A percentile compares a stretch with the other conserved stretches of the same genome.
phyloP scores from a whole-genome alignment of 1,140 invertebrate species.

The Oppia nitens region DNA sequence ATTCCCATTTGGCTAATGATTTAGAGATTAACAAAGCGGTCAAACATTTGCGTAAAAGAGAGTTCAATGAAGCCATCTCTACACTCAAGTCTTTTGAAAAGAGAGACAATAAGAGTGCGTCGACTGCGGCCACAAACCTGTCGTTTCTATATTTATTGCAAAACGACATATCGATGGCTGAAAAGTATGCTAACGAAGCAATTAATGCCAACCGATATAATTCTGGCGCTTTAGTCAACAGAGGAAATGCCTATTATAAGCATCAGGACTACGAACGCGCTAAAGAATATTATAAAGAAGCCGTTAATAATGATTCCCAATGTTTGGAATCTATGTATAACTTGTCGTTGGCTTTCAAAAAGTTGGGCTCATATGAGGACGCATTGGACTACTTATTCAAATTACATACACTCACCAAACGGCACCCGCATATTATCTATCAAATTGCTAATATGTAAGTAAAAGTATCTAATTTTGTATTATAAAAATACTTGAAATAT shows the following conservation, averaged over 20 bases:
- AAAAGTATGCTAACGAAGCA: slow-evolving; percentile 57
- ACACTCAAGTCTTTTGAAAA: slow-evolving; percentile 76
- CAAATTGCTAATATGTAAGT: slow-evolving; percentile 60
- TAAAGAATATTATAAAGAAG: slow-evolving; percentile 52
- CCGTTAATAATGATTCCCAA: slow-evolving; percentile 59
- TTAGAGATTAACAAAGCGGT: slow-evolving; percentile 86
- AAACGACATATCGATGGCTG: slow-evolving; percentile 63
- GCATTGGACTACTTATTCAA: slow-evolving; percentile 64
- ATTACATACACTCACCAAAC: slow-evolving; percentile 51
- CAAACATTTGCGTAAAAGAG: slow-evolving; percentile 66
- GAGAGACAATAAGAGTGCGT: slow-evolving; percentile 59
- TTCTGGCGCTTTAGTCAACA: slow-evolving; percentile 66
- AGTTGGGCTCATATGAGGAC: slow-evolving; percentile 49
- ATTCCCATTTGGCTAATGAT: slow-evolving; percentile 60
- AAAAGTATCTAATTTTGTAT: not conserved
- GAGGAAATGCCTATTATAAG: slow-evolving; percentile 60
- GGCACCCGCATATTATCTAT: slow-evolving; percentile 65
- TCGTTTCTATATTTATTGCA: slow-evolving; percentile 72
- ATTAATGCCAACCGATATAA: slow-evolving; percentile 60
- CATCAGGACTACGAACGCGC: slow-evolving; percentile 55
- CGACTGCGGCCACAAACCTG: slow-evolving; percentile 69
- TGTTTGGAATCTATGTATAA: slow-evolving; percentile 85
- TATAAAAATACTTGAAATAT: not conserved
- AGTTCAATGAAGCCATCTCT: slow-evolving; percentile 57
- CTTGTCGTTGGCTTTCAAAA: slow-evolving; percentile 56